A percentile compares a stretch with the other conserved stretches of the same genome.
Conservation (phyloP, 2,888 invertebrate species). For the Tanaodytes sp. region DNA sequence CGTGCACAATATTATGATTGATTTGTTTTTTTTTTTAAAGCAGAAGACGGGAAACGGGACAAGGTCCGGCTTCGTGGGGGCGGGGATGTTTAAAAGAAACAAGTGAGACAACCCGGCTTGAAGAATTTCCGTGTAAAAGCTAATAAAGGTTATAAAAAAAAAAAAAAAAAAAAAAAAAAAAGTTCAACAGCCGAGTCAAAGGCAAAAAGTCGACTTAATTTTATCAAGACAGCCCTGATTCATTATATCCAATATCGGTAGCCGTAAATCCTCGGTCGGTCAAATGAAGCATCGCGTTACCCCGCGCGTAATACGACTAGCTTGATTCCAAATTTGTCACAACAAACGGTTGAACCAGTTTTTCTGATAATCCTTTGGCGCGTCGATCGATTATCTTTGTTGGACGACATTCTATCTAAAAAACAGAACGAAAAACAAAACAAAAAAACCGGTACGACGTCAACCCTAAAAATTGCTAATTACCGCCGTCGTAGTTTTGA, state of each 20-base stretch:
- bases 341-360: slow-evolving; percentile 5
- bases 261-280: slow-evolving; percentile 67
- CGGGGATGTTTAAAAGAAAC: too few relatives aligned
- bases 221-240: slow-evolving; percentile 72
- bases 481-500: too few relatives aligned
- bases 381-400: too few relatives aligned
- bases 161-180: too few relatives aligned
- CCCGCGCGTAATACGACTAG: slow-evolving; percentile 39
- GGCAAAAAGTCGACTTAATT: slow-evolving; percentile 66
- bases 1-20: too few relatives aligned
- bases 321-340: slow-evolving; percentile 12
- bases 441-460: slow-evolving; percentile 6
- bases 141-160: slow-evolving; percentile 61
- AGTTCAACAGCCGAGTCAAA: slow-evolving; percentile 51
- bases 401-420: too few relatives aligned
- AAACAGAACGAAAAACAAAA: background rate
- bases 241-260: slow-evolving; percentile 72
- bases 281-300: slow-evolving; percentile 68
- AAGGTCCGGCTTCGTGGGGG: too few relatives aligned
- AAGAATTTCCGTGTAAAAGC: too few relatives aligned
- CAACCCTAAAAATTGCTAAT: too few relatives aligned
- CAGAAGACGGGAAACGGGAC: too few relatives aligned
- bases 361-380: background rate
- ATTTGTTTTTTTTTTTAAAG: too few relatives aligned
- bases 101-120: too few relatives aligned